phyloP scores from a whole-genome alignment of 2,113 vertebrate species.

The Eulacestoma nigropectus region DNA sequence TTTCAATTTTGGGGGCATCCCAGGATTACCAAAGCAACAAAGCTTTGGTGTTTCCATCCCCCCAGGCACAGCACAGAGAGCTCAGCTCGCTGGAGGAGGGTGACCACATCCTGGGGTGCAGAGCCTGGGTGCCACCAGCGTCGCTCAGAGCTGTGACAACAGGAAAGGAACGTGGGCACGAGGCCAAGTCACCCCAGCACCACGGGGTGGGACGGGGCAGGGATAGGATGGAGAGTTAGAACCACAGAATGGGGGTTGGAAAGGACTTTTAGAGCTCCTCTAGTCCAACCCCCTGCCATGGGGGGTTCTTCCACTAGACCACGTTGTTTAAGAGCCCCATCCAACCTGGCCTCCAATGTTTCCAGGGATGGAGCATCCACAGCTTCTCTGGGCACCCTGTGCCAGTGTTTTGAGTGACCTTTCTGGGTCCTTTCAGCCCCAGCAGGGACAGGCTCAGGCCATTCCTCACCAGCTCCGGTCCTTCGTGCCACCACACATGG shows the following conservation, averaged over 20 bases:
- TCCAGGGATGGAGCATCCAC: not conserved
- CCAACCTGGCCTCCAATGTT: not conserved
- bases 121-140: not conserved
- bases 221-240: not conserved
- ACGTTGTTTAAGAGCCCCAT: fast-evolving
- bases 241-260: not conserved
- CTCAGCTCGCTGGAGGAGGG: not conserved
- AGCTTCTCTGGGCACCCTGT: not conserved
- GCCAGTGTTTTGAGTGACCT: not conserved
- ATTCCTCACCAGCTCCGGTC: not conserved
- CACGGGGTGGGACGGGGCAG: fast-evolving
- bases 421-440: not conserved
- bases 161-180: fast-evolving
- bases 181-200: not conserved
- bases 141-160: not conserved
- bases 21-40: not conserved
- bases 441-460: not conserved
- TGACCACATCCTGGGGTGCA: not conserved
- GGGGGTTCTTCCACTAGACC: too few species aligned
- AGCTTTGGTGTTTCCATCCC: not conserved
- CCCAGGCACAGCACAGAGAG: not conserved
- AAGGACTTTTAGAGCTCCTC: not conserved
- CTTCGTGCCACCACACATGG: fast-evolving
- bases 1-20: not conserved
- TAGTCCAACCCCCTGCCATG: not conserved